Conservation (phyloP, 2,113 vertebrate species). For the Chionis minor region DNA sequence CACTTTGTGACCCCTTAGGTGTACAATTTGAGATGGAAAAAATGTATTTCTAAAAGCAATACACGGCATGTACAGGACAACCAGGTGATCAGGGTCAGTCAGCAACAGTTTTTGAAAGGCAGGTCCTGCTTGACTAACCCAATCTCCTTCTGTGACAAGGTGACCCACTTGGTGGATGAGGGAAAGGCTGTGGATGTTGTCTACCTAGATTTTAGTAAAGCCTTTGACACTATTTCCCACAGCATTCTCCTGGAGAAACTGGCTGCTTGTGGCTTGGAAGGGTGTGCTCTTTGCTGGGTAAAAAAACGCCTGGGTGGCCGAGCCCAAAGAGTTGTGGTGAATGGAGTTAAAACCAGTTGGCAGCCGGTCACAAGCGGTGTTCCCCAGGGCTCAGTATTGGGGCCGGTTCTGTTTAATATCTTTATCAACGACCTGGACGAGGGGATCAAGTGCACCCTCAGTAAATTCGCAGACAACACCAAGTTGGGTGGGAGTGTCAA, state of each 20-base stretch:
- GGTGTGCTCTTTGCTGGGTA: not conserved
- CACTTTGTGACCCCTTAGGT: not conserved
- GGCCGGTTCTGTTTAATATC: not conserved
- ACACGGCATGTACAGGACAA: not conserved
- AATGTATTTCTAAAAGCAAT: not conserved
- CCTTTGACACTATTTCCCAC: not conserved
- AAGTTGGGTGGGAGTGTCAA: not conserved
- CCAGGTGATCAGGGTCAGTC: not conserved
- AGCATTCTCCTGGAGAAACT: not conserved
- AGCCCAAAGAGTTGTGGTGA: not conserved
- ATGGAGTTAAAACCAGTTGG: not conserved
- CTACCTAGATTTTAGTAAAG: not conserved
- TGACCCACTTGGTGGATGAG: not conserved
- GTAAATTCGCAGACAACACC: not conserved
- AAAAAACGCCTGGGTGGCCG: not conserved
- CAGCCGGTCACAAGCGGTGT: not conserved
- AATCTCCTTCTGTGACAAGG: not conserved
- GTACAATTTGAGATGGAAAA: not conserved
- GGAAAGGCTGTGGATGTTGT: not conserved
- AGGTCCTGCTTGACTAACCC: not conserved
- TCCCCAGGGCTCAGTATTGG: not conserved
- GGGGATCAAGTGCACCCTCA: not conserved
- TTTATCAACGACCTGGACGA: not conserved
- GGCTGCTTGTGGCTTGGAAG: not conserved
- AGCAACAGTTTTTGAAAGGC: not conserved